Evolutionary conservation across 2,888 invertebrate genomes (phyloP).

Genomic region (Thymelicus sylvestris): DNA sequence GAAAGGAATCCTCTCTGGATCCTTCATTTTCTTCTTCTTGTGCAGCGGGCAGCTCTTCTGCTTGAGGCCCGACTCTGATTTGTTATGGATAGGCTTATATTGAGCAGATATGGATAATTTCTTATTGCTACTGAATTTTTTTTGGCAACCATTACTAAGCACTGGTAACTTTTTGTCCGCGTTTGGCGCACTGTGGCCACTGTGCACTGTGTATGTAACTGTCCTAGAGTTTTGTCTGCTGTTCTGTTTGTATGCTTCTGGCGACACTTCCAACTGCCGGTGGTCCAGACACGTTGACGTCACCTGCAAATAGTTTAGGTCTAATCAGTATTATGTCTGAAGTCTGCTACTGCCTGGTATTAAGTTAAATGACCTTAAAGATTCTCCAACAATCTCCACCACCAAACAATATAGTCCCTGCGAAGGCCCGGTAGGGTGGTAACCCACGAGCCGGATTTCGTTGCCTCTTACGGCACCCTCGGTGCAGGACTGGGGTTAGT

Average conservation of each 20-base stretch:
- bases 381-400: too few species aligned
- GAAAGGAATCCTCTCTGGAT: slow-evolving; percentile 62
- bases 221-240: slow-evolving; percentile 39
- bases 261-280: slow-evolving; percentile 72
- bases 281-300: slow-evolving; percentile 78
- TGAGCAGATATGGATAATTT: slow-evolving; percentile 67
- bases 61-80: slow-evolving; percentile 71
- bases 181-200: slow-evolving; percentile 39
- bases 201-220: slow-evolving; percentile 43
- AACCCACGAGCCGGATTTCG: too few species aligned
- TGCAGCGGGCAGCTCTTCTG: slow-evolving; percentile 72
- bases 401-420: too few species aligned
- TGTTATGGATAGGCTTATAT: slow-evolving; percentile 74
- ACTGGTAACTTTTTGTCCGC: slow-evolving; percentile 46
- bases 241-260: slow-evolving; percentile 53
- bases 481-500: too few species aligned
- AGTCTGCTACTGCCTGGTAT: too few species aligned
- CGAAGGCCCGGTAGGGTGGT: too few species aligned
- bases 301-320: too few species aligned
- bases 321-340: too few species aligned
- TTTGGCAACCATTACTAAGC: slow-evolving; percentile 59
- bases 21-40: slow-evolving; percentile 72
- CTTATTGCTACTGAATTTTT: slow-evolving; percentile 58
- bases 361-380: too few species aligned
- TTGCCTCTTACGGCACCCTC: too few species aligned